These are phyloP conservation scores for Zeus faber DNA, from an alignment of 2,113 vertebrate species.

Conservation along the genomic window DNA sequence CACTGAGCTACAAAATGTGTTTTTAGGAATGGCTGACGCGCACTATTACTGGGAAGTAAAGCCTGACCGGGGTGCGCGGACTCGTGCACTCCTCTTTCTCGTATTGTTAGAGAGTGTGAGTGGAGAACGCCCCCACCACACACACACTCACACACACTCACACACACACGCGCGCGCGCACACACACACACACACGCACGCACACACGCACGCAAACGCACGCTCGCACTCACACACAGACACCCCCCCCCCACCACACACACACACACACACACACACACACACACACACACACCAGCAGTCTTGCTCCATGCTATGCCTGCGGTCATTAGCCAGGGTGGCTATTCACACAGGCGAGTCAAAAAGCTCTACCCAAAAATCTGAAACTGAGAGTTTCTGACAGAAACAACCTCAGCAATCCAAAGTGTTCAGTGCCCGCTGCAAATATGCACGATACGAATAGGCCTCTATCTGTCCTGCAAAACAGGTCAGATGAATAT, in stretches of 20 bases:
- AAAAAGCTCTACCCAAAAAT: not conserved
- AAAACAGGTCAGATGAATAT: no score
- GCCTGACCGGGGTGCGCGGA: conserved; percentile 68
- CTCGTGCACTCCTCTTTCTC: conserved; percentile 85
- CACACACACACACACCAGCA: conserved; percentile 3
- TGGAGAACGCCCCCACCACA: conserved; percentile 80
- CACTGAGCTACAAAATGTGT: conserved; percentile 65
- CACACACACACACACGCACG: conserved; percentile 1
- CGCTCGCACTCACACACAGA: conserved; percentile 12
- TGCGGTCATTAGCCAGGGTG: not conserved
- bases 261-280: conserved; percentile 15
- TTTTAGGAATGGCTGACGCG: conserved; percentile 71
- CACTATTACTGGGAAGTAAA: conserved; percentile 64
- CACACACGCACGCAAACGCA: conserved; percentile 3
- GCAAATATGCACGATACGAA: no score
- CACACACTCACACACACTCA: not conserved
- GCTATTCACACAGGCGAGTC: not conserved
- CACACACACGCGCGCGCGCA: conserved; percentile 11
- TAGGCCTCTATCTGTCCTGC: no score
- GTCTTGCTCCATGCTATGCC: conserved; percentile 1
- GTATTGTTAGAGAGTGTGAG: conserved; percentile 92
- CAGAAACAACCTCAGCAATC: no score
- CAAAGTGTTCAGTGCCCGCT: not conserved
- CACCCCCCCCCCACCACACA: no score
- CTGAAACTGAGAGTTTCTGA: not conserved